Percentiles rank a stretch among this genome's conserved stretches.
These are phyloP conservation scores for Leptinotarsa texana DNA, from an alignment of 1,140 invertebrate genomes.

Conservation along the genomic window DNA sequence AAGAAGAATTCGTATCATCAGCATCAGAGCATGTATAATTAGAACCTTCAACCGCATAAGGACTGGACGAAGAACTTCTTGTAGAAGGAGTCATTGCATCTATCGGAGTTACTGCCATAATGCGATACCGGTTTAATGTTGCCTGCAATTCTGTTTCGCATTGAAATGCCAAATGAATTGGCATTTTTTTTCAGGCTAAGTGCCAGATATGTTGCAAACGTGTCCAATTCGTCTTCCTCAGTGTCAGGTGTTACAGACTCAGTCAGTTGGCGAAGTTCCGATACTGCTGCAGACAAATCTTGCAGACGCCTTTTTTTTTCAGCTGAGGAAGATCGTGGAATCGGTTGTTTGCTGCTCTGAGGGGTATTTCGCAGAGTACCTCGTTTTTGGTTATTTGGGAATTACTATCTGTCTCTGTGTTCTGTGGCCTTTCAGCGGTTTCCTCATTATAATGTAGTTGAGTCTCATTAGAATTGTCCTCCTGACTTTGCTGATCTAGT, in stretches of 20 bases:
- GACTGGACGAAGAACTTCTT: not conserved
- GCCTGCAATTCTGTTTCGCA: conserved; percentile 1
- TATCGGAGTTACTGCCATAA: conserved; percentile 10
- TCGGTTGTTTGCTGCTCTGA: conserved; percentile 2
- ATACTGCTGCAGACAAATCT: conserved; percentile 7
- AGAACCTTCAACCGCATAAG: conserved; percentile 8
- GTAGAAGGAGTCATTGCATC: not conserved
- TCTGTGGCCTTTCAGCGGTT: not conserved
- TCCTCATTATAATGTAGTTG: no score
- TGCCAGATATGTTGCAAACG: not conserved
- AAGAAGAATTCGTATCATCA: not conserved
- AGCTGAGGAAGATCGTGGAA: not conserved
- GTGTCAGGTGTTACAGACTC: not conserved
- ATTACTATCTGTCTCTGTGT: not conserved
- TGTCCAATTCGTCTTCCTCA: not conserved
- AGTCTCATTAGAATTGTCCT: no score
- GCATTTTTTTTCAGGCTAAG: conserved; percentile 9
- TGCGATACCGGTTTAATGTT: conserved; percentile 6
- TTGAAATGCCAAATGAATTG: conserved; percentile 5
- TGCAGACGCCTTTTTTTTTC: not conserved
- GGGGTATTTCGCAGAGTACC: not conserved
- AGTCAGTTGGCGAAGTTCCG: conserved; percentile 4
- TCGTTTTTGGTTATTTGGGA: not conserved
- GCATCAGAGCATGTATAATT: not conserved
- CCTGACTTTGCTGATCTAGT: no score